Base-by-base conservation (phyloP, 2,113 vertebrate genomes). In the Cyphomyrus plagiostoma region DNA sequence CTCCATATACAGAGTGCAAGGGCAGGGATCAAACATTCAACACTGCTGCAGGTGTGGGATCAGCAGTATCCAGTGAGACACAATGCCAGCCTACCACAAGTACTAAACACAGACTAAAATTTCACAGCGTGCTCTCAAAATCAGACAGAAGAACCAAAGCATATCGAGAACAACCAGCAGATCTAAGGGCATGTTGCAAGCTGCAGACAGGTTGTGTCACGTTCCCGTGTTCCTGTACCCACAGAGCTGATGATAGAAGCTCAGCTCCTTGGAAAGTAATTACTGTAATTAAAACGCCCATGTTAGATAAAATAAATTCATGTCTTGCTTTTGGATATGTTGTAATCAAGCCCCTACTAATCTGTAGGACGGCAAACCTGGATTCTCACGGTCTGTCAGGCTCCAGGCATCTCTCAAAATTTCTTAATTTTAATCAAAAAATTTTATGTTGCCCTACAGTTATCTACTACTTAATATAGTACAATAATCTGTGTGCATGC, bases 301-400 rank as follows among this genome's bases (percentile, higher is more conserved):
- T 84, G 82, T 48, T 84, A 48, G 82, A 84, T 48, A 84, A 23
- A 46, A 84, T 84, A 84, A 84, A 84, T 84, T 84, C 45, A 48
- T 84, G 42, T 84, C 82, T 48, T 84, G 82, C 82, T 84, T 84
- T 46, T 46, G 82, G 42, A 84, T 84, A 84, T 21, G 21, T 48
- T 48, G 82, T 84, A 84, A 84, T 84, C 82, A 84, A 84, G 45
- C 45, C 42, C 23, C 45, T 46, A 84, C 19, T 80, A 80, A 80
- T 84, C 42, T 42, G 39, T 45, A 45, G 48, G 82, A 80, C 15
- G 5, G 82, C 82, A 45, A 84, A 45, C 45, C 82, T 48, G 82
- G 82, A 48, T 48, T 48, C 42, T 84, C 45, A 84, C 35, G 74
- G 82, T 84, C 82, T 48, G 42, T 45, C 21, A n/a, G n/a, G 82